phyloP scores from a whole-genome alignment of 2,797 vertebrate genomes.

The Rhabdomys pumilio region DNA sequence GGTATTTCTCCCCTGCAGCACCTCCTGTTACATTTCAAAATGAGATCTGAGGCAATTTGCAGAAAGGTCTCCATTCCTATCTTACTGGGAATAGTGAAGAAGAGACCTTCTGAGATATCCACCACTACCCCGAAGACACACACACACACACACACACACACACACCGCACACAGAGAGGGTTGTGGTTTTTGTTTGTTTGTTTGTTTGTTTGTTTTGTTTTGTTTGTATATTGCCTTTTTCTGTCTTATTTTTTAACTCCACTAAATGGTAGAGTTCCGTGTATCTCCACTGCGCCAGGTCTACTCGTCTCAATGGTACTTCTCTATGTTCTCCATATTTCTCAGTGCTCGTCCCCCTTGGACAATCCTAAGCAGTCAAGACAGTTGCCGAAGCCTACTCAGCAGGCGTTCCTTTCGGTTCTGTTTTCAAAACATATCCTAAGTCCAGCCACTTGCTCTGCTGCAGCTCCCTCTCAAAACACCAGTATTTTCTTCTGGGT shows the following conservation, averaged over 20 bases:
- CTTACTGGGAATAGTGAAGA: neutral
- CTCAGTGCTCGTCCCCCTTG: neutral
- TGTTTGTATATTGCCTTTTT: neutral
- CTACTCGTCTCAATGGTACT: too few species aligned
- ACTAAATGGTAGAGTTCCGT: neutral
- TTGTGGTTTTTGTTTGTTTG: too few species aligned
- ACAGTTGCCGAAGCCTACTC: neutral
- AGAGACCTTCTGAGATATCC: neutral
- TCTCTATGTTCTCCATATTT: neutral
- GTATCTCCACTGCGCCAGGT: neutral
- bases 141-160: neutral
- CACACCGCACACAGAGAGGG: neutral
- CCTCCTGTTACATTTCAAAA: neutral
- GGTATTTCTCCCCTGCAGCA: neutral
- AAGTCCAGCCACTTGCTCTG: neutral
- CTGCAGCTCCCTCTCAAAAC: neutral
- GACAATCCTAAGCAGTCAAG: neutral
- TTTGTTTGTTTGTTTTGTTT: too few species aligned
- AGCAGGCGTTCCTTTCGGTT: neutral
- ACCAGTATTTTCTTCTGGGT: neutral
- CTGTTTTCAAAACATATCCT: neutral
- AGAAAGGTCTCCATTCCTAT: neutral
- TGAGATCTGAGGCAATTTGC: neutral
- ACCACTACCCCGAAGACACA: too few species aligned
- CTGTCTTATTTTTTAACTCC: neutral